Base-by-base conservation (phyloP, 1,140 invertebrate species). In the Luehdorfia chinensis region DNA sequence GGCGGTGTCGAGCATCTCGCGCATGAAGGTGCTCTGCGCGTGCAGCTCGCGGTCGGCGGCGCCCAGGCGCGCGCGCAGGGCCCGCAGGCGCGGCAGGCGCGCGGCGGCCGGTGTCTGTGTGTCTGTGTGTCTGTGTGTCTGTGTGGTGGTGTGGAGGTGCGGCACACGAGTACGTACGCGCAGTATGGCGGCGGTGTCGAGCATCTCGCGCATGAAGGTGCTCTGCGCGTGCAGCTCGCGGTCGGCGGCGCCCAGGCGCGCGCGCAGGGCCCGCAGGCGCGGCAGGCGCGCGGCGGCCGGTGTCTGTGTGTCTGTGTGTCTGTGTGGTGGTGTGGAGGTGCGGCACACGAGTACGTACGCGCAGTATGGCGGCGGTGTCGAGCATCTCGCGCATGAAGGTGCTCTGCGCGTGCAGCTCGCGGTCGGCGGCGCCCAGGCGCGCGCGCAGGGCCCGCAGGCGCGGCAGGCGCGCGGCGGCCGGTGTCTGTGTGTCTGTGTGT, bases 361-460 rank as follows among this genome's bases (percentile, higher is more conserved):
- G 23, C 14, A 84, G 37, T 43, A 99, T 98, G 4, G 92, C 91
- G 2, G 96, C 92, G 2, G 94, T 95, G 88, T 99, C 98, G 41
- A 98, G 90, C 98, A 99, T 99, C 89, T 99, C 98, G 21, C 95
- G 90, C 97, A 99, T 99, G 75, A 99, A 99, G 0, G 98, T 99
- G 33, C 97, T 99, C 33, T 99, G 90, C 1, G 97, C 98, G 76
- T 94, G 94, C 1, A 92, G 78, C 65, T 97, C 95, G 39, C 92
- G 93, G 88, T 99, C 97, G 36, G 93, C 92, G 11, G 98, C 96
- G 12, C 98, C 98, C 5, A 99, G 94, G 50, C 98, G 88, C 1
- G 96, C 95, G 31, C 97, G 88, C 69, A 99, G 94, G 2, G 92
- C 92, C 83, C 98, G 95, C 0, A 98, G 88, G 31, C 96, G 81